These are phyloP conservation scores for Mionectes olivaceus DNA, from an alignment of 2,797 vertebrate species.

Conservation along the genomic window DNA sequence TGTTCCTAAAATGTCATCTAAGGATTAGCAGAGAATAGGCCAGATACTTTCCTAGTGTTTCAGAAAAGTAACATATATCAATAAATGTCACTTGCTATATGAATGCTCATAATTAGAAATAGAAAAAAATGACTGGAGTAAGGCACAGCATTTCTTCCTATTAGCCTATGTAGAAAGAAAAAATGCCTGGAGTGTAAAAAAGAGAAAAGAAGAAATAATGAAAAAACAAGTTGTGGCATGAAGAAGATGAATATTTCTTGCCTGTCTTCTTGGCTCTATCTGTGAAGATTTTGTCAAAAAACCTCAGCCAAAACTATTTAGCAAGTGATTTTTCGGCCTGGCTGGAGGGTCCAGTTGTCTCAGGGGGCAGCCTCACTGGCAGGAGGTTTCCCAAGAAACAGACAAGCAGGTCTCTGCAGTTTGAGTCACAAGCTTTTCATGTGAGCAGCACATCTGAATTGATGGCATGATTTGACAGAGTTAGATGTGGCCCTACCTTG, in stretches of 20 bases:
- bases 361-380: not conserved
- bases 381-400: not conserved
- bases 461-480: not conserved
- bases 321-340: not conserved
- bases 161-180: not conserved
- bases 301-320: not conserved
- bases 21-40: not conserved
- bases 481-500: not conserved
- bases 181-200: not conserved
- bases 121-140: not conserved
- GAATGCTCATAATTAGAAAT: not conserved
- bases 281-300: not conserved
- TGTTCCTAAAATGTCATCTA: not conserved
- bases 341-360: not conserved
- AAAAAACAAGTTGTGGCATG: not conserved
- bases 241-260: not conserved
- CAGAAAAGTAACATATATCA: not conserved
- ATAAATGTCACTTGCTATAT: not conserved
- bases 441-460: not conserved
- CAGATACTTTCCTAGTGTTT: not conserved
- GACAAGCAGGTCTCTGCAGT: not conserved
- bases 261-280: not conserved
- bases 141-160: not conserved
- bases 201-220: not conserved
- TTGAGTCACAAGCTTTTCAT: fast-evolving